phyloP scores from a whole-genome alignment of 2,113 vertebrate species.

The Hiodon tergisus region DNA sequence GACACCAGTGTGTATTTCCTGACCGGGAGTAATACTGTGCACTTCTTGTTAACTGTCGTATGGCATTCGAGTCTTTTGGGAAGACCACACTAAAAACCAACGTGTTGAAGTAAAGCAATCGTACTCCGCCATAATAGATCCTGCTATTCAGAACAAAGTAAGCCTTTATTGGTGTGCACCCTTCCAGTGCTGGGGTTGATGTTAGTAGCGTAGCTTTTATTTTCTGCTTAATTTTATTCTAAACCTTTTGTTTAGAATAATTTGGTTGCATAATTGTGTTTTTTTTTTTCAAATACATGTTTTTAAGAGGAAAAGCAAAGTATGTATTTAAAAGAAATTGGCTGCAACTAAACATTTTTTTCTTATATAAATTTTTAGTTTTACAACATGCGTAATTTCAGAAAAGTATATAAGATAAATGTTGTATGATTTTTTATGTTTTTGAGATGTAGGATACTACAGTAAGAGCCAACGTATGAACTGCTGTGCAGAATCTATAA shows the following conservation, averaged over 20 bases:
- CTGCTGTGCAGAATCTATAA: constrained; percentile 43
- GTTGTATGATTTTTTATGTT: not conserved
- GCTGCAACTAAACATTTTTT: not conserved
- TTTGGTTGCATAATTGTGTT: constrained; percentile 19
- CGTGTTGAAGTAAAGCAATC: not conserved
- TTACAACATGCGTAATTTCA: not conserved
- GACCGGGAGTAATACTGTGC: not conserved
- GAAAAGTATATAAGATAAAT: not conserved
- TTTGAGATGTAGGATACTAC: constrained; percentile 10
- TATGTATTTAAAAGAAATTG: not conserved
- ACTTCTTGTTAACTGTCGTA: not conserved
- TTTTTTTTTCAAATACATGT: constrained; percentile 1
- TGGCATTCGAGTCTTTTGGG: not conserved
- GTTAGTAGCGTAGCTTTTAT: constrained; percentile 26
- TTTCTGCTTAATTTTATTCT: constrained; percentile 11
- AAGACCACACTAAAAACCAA: not conserved
- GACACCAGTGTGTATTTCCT: not conserved
- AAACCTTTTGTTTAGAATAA: constrained; percentile 20
- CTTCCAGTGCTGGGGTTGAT: constrained; percentile 36
- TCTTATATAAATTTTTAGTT: not conserved
- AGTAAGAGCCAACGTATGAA: constrained; percentile 23
- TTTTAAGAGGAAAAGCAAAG: not conserved
- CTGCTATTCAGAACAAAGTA: constrained; percentile 82
- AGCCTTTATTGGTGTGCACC: constrained; percentile 55
- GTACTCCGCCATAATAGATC: constrained; percentile 76